A percentile compares a stretch with the other conserved stretches of the same genome.
Conservation (phyloP, 1,140 invertebrate genomes). For the Bombus turneri region DNA sequence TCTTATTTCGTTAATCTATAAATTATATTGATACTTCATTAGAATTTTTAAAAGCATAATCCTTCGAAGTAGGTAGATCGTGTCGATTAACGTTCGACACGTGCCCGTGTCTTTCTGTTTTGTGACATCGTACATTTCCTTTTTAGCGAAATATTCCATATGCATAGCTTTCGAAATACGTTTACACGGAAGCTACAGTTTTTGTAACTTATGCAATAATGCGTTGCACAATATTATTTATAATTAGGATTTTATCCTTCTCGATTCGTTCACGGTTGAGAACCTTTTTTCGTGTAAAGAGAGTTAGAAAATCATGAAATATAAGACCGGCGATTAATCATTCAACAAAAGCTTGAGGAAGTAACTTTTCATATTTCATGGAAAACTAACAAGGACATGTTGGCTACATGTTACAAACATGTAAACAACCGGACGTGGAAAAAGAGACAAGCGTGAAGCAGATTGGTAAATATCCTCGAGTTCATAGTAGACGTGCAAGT, state of each 20-base stretch:
- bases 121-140: not conserved
- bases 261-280: too few species aligned
- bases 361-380: not conserved
- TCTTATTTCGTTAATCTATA: too few species aligned
- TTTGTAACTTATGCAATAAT: not conserved
- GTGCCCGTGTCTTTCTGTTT: not conserved
- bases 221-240: not conserved
- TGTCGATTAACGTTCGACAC: too few species aligned
- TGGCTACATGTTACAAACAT: not conserved
- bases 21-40: too few species aligned
- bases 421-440: not conserved
- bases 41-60: not conserved
- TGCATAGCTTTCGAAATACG: not conserved
- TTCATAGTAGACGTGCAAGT: constrained; percentile 8
- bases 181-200: not conserved
- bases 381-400: not conserved
- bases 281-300: not conserved
- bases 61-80: too few species aligned
- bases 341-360: not conserved
- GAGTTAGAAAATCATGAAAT: not conserved
- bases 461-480: not conserved
- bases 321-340: not conserved
- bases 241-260: not conserved
- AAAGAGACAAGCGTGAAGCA: not conserved
- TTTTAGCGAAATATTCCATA: not conserved